Evolutionary conservation across 2,113 vertebrate species (phyloP).

Genomic region (Megaceryle torquata): DNA sequence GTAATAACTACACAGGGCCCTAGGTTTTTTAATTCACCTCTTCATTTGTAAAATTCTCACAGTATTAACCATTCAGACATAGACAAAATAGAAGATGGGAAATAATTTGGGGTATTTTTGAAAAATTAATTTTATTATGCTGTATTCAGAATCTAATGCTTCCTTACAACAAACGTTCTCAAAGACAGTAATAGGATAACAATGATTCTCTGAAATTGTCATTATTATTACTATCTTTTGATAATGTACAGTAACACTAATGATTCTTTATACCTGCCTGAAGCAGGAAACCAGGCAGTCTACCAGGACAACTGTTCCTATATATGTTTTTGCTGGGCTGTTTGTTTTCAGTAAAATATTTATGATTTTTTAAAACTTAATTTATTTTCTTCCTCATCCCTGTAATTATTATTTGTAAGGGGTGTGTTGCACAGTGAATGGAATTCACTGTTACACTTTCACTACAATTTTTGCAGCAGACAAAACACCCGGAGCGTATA

Average conservation of each 20-base stretch:
- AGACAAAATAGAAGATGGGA: neutral
- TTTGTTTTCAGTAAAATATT: slow-evolving; percentile 31
- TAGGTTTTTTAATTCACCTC: neutral
- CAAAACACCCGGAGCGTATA: neutral
- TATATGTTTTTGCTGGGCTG: neutral
- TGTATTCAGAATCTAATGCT: neutral
- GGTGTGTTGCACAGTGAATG: neutral
- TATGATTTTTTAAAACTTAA: neutral
- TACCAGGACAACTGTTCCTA: neutral
- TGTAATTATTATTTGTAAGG: neutral
- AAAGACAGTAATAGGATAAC: neutral
- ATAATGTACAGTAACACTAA: neutral
- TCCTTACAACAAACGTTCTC: neutral
- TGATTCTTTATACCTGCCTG: slow-evolving; percentile 13
- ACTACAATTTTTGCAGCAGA: neutral
- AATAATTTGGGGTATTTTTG: neutral
- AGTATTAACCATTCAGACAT: neutral
- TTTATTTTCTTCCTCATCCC: neutral
- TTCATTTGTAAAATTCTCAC: neutral
- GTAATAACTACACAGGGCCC: neutral
- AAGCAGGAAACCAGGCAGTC: slow-evolving; percentile 34
- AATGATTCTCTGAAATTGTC: neutral
- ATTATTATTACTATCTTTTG: neutral
- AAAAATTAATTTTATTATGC: slow-evolving; percentile 10
- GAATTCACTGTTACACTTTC: neutral